A percentile compares a stretch with the other conserved stretches of the same genome.
Conservation (phyloP, 2,113 vertebrate species). For the Plestiodon gilberti region DNA sequence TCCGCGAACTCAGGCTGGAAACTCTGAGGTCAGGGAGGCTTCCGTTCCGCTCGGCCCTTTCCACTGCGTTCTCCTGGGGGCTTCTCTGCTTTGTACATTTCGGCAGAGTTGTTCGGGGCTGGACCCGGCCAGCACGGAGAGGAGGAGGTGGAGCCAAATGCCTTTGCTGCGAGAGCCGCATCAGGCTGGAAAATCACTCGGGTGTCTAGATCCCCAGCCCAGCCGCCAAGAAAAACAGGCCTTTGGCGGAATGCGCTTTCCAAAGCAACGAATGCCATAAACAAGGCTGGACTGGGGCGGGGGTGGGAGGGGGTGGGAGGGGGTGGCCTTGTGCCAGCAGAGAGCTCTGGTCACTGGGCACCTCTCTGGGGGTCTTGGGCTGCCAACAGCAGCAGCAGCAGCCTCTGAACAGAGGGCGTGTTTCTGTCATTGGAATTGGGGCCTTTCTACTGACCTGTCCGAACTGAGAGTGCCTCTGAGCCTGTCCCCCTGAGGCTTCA, state of each 20-base stretch:
- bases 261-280: slow-evolving; percentile 30
- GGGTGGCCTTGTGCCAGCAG: background rate
- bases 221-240: slow-evolving; percentile 37
- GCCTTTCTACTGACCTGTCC: no score
- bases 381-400: no score
- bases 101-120: background rate
- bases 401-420: background rate
- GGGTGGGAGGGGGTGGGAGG: background rate
- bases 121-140: background rate
- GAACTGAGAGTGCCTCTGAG: no score
- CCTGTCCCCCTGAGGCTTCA: no score
- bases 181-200: slow-evolving; percentile 57
- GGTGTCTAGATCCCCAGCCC: slow-evolving; percentile 8
- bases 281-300: slow-evolving; percentile 22
- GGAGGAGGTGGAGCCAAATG: background rate
- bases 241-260: background rate
- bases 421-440: background rate
- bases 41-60: background rate
- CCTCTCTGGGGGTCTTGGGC: no score
- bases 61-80: rapidly evolving
- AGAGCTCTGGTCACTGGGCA: background rate
- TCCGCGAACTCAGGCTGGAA: background rate
- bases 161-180: background rate
- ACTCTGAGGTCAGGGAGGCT: background rate
- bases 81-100: rapidly evolving